These are phyloP conservation scores for Dallia pectoralis DNA, from an alignment of 2,797 vertebrate species.

Conservation along the genomic window DNA sequence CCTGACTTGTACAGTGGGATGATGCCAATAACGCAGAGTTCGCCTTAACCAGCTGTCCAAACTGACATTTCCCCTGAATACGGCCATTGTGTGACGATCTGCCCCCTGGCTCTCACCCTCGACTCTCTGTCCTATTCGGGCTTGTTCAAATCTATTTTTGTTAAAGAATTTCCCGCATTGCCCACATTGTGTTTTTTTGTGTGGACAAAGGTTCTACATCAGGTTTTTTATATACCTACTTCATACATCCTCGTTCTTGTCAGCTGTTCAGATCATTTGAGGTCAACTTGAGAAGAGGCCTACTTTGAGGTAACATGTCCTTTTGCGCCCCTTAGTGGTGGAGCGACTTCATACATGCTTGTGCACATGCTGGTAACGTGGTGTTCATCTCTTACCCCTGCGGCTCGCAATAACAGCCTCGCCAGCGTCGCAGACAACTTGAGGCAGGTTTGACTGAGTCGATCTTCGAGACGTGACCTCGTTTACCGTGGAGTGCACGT, in stretches of 20 bases:
- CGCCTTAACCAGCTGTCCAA: neutral
- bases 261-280: neutral
- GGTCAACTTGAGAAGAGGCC: neutral
- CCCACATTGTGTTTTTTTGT: neutral
- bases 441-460: no score
- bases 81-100: neutral
- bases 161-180: neutral
- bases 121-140: neutral
- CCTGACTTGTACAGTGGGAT: neutral
- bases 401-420: no score
- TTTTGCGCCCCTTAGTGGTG: slow-evolving; percentile 8
- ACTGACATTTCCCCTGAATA: slow-evolving; percentile 7
- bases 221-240: no score
- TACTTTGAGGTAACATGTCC: neutral
- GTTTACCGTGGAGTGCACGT: no score
- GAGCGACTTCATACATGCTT: neutral
- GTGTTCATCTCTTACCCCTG: no score
- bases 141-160: neutral
- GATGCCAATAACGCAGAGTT: slow-evolving; percentile 1
- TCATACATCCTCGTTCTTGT: no score
- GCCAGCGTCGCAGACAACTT: no score
- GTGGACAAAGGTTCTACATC: neutral
- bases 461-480: no score
- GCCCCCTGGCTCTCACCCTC: neutral
- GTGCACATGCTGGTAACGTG: no score